Conservation (phyloP, 2,797 vertebrate species). For the Florisuga fusca region DNA sequence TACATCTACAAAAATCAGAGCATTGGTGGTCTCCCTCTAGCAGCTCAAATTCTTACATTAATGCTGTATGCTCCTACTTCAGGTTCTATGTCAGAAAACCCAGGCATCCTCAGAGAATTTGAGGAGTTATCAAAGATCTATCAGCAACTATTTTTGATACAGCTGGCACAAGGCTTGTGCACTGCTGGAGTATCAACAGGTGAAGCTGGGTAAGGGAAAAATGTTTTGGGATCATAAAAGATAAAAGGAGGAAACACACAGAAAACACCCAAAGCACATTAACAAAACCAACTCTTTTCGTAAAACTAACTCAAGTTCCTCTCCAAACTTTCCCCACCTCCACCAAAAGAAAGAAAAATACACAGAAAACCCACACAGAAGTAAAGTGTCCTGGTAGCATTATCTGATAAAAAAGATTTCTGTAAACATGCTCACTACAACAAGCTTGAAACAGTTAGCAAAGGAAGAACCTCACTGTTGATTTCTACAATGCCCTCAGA, state of each 20-base stretch:
- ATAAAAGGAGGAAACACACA: not conserved
- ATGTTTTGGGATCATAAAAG: accelerated
- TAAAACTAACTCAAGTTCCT: not conserved
- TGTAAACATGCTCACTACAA: not conserved
- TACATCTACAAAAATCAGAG: not conserved
- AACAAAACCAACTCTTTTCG: not conserved
- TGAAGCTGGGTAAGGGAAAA: not conserved
- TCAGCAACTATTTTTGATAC: not conserved
- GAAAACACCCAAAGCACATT: not conserved
- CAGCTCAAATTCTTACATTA: accelerated
- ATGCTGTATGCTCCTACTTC: not conserved
- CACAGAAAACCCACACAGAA: not conserved
- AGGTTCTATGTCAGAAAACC: not conserved
- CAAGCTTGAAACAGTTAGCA: not conserved
- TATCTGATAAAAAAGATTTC: not conserved
- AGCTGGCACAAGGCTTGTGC: not conserved
- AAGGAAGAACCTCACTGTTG: not conserved
- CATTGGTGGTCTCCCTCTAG: not conserved
- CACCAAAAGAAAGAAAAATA: not conserved
- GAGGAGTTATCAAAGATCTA: not conserved
- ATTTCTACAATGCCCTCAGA: not conserved
- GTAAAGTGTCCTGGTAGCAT: not conserved
- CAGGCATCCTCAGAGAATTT: not conserved
- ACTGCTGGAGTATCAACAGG: not conserved
- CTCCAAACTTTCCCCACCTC: not conserved